A percentile compares a stretch with the other conserved stretches of the same genome.
phyloP scores from a whole-genome alignment of 2,888 invertebrate species.

The Liodrosophila aerea region DNA sequence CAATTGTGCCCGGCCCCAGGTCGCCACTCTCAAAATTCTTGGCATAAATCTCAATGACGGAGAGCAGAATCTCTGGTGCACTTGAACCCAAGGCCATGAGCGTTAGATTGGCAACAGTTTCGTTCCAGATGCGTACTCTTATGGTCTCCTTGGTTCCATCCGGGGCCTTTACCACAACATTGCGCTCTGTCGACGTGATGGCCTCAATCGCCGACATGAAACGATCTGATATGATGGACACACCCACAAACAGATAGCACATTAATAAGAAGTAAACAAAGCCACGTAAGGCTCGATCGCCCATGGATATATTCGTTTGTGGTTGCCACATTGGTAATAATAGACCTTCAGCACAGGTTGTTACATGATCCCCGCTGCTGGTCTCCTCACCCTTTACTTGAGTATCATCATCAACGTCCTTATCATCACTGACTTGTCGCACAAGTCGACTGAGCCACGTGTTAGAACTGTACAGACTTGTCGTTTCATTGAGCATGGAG shows the following conservation, averaged over 20 bases:
- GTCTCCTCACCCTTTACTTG: too few relatives aligned
- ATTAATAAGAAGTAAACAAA: conserved; percentile 94
- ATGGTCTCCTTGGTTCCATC: conserved; percentile 94
- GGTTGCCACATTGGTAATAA: conserved; percentile 95
- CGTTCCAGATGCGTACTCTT: conserved; percentile 98
- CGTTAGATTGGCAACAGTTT: conserved; percentile 98
- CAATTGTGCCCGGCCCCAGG: conserved; percentile 98
- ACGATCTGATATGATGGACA: conserved; percentile 98
- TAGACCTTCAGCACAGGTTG: conserved; percentile 90
- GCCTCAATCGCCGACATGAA: conserved; percentile 99
- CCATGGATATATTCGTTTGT: conserved; percentile 88
- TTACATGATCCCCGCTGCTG: conserved; percentile 10
- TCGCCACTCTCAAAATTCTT: conserved; percentile 98
- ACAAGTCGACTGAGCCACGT: conserved; percentile 34
- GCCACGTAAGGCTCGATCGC: conserved; percentile 93
- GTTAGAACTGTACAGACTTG: conserved; percentile 5
- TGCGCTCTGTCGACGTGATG: conserved; percentile 98
- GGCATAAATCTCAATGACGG: conserved; percentile 98
- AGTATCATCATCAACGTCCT: not conserved
- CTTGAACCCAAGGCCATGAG: conserved; percentile 99
- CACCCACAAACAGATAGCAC: conserved; percentile 98
- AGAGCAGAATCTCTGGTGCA: conserved; percentile 98
- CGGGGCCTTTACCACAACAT: conserved; percentile 94
- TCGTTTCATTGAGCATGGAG: conserved; percentile 22
- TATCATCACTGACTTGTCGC: conserved; percentile 25